These are phyloP conservation scores for Eristalinus sepulchralis DNA, from an alignment of 2,888 invertebrate species.

Conservation along the genomic window DNA sequence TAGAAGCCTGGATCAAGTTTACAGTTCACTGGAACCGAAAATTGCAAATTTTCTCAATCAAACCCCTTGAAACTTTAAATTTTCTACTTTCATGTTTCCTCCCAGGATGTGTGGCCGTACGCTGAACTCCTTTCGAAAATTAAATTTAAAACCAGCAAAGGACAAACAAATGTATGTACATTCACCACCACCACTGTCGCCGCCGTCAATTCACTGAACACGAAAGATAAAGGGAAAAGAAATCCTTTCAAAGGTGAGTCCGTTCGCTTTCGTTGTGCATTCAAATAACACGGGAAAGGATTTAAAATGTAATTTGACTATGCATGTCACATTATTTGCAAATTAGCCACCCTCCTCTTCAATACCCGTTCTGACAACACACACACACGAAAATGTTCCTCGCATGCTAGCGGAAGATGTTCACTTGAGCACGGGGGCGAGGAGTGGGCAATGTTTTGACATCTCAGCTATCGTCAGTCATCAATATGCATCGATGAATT, in stretches of 20 bases:
- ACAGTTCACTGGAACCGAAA: conserved; percentile 69
- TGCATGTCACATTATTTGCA: conserved; percentile 71
- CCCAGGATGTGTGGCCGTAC: not conserved
- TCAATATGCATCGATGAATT: conserved; percentile 71
- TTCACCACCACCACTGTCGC: conserved; percentile 33
- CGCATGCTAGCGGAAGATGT: conserved; percentile 20
- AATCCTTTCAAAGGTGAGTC: conserved; percentile 54
- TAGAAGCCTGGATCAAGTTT: conserved; percentile 32
- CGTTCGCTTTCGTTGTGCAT: conserved; percentile 27
- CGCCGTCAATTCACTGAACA: conserved; percentile 4
- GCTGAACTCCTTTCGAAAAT: conserved; percentile 45
- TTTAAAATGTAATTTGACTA: conserved; percentile 68
- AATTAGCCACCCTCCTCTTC: conserved; percentile 55
- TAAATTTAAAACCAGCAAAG: conserved; percentile 66
- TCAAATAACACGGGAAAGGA: conserved; percentile 45
- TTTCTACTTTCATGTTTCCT: conserved; percentile 50
- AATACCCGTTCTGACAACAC: not conserved
- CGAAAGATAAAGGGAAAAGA: conserved; percentile 15
- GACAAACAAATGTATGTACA: conserved; percentile 59
- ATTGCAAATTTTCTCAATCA: conserved; percentile 58
- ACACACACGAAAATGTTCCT: conserved; percentile 1
- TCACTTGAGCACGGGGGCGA: conserved; percentile 51
- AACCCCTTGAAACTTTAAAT: conserved; percentile 65
- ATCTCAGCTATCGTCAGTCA: conserved; percentile 63
- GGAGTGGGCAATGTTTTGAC: conserved; percentile 67